Base-by-base conservation (phyloP, 1,140 invertebrate genomes). In the Pseudomyrmex dendroicus region DNA sequence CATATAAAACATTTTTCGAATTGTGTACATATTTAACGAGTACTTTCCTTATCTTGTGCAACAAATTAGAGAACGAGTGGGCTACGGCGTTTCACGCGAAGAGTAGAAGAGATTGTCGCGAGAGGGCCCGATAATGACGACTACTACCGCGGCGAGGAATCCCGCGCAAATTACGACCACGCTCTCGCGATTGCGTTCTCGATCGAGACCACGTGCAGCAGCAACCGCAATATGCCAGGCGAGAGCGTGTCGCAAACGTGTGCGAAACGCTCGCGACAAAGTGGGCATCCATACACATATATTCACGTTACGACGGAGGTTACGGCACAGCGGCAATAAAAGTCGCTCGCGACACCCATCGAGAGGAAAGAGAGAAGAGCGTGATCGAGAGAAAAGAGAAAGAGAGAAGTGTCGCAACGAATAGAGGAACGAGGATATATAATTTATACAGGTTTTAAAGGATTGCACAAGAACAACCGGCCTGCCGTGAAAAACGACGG, bases 381-480 rank as follows among this genome's bases (percentile, higher is more conserved):
- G 9, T 63, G 20, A 62, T 17, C 68, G 44, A 25, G 46, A 66
- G 15, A 22, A 22, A 15, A 61, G 35, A 48, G 68, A 62, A 17
- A 25, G 48, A 56, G 44, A 64, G 52, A 66, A 46, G 74, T 88
- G 86, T 88, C 54, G 86, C 84, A 88, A 87, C 67, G 57, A 52
- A 13, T 12, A 52, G 72, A 56, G 61, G 52, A 50, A 76, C 46
- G 52, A 52, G 70, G 61, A 59, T 72, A 85, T 63, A 90, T 91
- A 91, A 91, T 91, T 90, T 91, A 91, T 91, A 87, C 88, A 84
- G 86, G 87, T 85, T 86, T 89, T 89, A 89, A 85, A 68, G 86
- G 86, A 86, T 88, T 90, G 90, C 90, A 88, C 87, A 91, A 91
- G 90, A 92, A 92, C 91, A 86, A 85, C 68, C 80, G 83, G 88